Conservation (phyloP, 2,888 invertebrate species). For the Digitonthophagus gazella region DNA sequence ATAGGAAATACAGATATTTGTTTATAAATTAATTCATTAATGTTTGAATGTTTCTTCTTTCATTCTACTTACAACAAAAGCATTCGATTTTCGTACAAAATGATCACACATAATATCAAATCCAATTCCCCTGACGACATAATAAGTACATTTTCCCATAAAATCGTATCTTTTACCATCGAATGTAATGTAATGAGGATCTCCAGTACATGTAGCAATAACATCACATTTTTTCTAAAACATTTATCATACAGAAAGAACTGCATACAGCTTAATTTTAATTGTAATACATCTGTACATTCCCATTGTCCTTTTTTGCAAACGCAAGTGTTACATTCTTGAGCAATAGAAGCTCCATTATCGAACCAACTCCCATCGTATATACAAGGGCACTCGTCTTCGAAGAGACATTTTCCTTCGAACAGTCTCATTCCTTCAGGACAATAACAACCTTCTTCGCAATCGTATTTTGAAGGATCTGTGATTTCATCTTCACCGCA, state of each 20-base stretch:
- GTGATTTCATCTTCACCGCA: not conserved
- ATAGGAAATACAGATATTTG: not conserved
- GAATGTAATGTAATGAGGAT: slow-evolving; percentile 15
- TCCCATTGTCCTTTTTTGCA: slow-evolving; percentile 72
- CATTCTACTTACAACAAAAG: slow-evolving; percentile 21
- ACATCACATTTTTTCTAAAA: slow-evolving; percentile 6
- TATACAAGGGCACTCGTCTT: slow-evolving; percentile 57
- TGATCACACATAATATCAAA: slow-evolving; percentile 19
- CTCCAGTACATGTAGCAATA: not conserved
- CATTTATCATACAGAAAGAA: not conserved
- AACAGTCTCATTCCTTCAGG: not conserved
- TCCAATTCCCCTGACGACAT: slow-evolving; percentile 17
- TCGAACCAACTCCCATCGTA: slow-evolving; percentile 74
- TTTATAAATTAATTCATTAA: too few species aligned
- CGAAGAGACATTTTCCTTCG: slow-evolving; percentile 10
- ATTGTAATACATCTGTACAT: slow-evolving; percentile 59
- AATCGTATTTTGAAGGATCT: not conserved
- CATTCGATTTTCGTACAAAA: not conserved
- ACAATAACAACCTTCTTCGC: slow-evolving; percentile 19
- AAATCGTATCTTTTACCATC: slow-evolving; percentile 22
- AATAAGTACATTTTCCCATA: slow-evolving; percentile 22
- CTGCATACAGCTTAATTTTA: too few species aligned
- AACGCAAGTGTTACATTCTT: slow-evolving; percentile 75
- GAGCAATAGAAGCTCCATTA: slow-evolving; percentile 64
- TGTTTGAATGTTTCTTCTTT: too few species aligned